These are phyloP conservation scores for Emydocephalus ijimae DNA, from an alignment of 2,113 vertebrate genomes.

Conservation along the genomic window DNA sequence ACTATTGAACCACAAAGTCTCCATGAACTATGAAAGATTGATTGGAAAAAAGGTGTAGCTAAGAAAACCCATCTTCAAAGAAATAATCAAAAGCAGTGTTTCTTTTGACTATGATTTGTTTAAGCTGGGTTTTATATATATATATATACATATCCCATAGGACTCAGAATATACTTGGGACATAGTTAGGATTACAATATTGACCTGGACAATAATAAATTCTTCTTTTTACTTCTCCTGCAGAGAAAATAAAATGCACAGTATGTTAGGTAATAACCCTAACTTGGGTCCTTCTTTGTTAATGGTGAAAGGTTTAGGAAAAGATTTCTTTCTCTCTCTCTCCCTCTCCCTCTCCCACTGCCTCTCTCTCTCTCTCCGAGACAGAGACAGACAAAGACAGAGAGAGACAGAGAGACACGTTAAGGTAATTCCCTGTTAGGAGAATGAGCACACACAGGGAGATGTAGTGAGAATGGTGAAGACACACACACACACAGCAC, in stretches of 20 bases:
- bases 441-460: too few relatives aligned
- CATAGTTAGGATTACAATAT: neutral
- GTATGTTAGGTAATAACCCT: neutral
- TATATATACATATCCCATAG: neutral
- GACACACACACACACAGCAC: too few relatives aligned
- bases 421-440: too few relatives aligned
- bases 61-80: neutral
- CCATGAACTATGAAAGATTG: neutral
- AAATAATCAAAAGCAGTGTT: neutral
- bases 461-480: too few relatives aligned
- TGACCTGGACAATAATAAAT: neutral
- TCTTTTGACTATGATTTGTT: neutral
- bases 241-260: neutral
- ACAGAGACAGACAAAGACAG: too few relatives aligned
- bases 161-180: neutral
- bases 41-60: neutral
- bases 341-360: too few relatives aligned
- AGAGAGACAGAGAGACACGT: too few relatives aligned
- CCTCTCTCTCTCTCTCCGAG: too few relatives aligned
- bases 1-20: too few relatives aligned
- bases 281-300: neutral
- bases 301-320: neutral
- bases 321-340: too few relatives aligned
- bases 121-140: neutral
- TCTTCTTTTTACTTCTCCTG: neutral